A percentile compares a stretch with the other conserved stretches of the same genome.
Conservation (phyloP, 2,797 vertebrate species). For the Percopsis omiscomaycus region DNA sequence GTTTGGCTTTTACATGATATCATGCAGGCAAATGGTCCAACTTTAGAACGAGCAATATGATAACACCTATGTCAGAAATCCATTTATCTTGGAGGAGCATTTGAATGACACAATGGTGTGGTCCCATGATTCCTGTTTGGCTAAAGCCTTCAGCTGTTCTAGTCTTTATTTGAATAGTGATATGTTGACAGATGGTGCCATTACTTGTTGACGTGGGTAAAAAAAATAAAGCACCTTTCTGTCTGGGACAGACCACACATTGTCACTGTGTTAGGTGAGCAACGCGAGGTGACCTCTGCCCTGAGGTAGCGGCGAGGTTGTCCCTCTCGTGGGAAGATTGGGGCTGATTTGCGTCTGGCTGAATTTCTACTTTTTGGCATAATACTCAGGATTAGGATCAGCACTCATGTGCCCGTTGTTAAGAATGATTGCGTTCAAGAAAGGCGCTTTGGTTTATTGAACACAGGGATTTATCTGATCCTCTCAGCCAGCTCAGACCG, state of each 20-base stretch:
- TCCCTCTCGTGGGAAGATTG: constrained; percentile 43
- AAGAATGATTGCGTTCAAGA: constrained; percentile 81
- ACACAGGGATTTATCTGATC: constrained; percentile 81
- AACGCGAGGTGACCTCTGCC: constrained; percentile 43
- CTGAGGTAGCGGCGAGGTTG: constrained; percentile 21
- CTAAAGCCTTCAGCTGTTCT: constrained; percentile 47
- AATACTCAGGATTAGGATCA: constrained; percentile 80
- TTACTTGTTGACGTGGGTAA: constrained; percentile 62
- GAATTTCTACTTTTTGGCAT: constrained; percentile 51
- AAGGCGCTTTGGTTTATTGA: constrained; percentile 81
- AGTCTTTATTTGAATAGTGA: constrained; percentile 47
- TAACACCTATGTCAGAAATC: constrained; percentile 51
- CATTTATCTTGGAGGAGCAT: constrained; percentile 35
- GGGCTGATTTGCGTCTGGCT: constrained; percentile 38
- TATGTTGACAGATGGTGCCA: constrained; percentile 64
- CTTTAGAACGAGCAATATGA: constrained; percentile 31
- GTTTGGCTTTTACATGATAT: constrained; percentile 38
- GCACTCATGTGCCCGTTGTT: constrained; percentile 68
- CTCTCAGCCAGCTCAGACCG: constrained; percentile 77
- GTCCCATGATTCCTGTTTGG: constrained; percentile 18
- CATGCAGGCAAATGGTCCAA: constrained; percentile 29
- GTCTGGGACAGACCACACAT: constrained; percentile 23
- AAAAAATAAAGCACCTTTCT: constrained; percentile 21
- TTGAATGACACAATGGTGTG: constrained; percentile 20
- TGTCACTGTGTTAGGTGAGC: constrained; percentile 35